Evolutionary conservation across 1,140 invertebrate genomes (phyloP).

Genomic region (Aphelenchoides besseyi): DNA sequence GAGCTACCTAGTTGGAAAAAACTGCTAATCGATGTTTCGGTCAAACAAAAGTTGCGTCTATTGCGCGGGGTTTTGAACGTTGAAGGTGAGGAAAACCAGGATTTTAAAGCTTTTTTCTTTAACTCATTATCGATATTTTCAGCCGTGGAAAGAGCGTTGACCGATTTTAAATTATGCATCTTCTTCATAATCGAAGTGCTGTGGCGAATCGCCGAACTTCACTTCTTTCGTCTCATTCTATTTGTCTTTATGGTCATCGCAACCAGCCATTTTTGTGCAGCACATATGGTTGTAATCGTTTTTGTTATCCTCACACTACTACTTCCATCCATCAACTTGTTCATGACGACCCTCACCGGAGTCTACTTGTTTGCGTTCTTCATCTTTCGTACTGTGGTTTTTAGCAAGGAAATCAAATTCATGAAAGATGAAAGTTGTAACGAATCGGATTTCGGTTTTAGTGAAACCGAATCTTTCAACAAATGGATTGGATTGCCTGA

Average conservation of each 20-base stretch:
- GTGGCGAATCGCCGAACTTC: constrained; percentile 57
- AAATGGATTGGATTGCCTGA: background rate
- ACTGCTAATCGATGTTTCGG: background rate
- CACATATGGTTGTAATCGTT: constrained; percentile 53
- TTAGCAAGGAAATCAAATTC: background rate
- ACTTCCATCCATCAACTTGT: constrained; percentile 26
- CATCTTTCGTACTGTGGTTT: too few species aligned
- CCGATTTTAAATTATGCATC: background rate
- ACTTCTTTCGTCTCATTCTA: constrained; percentile 51
- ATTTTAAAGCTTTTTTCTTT: background rate
- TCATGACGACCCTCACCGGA: constrained; percentile 38
- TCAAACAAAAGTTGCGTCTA: background rate
- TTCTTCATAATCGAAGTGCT: constrained; percentile 39
- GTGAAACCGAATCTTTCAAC: background rate
- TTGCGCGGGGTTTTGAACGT: background rate
- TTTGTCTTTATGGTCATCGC: constrained; percentile 53
- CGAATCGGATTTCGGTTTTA: background rate
- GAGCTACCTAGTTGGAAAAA: background rate
- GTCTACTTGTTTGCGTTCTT: constrained; percentile 38
- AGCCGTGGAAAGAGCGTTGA: background rate
- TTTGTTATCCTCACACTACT: constrained; percentile 46
- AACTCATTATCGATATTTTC: background rate
- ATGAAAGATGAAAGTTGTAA: background rate
- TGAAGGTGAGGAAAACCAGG: background rate
- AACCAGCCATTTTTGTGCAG: constrained; percentile 47